Conservation (phyloP, 2,797 vertebrate species). For the Pseudochaenichthys georgianus region DNA sequence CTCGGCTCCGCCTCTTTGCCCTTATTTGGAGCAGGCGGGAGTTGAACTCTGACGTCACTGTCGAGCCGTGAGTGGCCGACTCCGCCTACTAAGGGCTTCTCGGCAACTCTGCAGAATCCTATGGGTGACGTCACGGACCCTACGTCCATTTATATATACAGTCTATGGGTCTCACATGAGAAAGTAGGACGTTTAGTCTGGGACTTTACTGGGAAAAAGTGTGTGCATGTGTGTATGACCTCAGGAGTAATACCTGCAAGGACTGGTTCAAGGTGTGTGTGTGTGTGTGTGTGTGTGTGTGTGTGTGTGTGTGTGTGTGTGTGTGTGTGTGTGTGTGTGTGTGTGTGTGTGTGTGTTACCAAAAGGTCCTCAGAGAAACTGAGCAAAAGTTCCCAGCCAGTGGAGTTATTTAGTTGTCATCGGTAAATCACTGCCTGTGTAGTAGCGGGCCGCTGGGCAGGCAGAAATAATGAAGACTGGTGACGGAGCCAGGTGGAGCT, state of each 20-base stretch:
- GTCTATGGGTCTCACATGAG: neutral
- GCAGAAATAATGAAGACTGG: slow-evolving; percentile 71
- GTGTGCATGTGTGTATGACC: slow-evolving; percentile 14
- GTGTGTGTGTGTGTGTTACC: slow-evolving; percentile 17
- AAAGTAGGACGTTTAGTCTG: slow-evolving; percentile 60
- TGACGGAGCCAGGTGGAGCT: slow-evolving; percentile 68
- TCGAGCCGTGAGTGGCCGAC: no score
- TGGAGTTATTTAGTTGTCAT: slow-evolving; percentile 66
- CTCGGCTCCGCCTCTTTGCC: no score
- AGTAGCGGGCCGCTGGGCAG: slow-evolving; percentile 64
- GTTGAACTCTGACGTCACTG: no score
- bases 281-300: slow-evolving; percentile 8
- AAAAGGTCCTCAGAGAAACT: slow-evolving; percentile 36
- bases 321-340: slow-evolving; percentile 11
- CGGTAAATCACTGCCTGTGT: slow-evolving; percentile 69
- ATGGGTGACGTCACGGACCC: no score
- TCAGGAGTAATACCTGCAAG: slow-evolving; percentile 15
- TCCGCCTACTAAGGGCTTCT: no score
- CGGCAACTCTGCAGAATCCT: no score
- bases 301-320: neutral
- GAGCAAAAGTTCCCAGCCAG: slow-evolving; percentile 48
- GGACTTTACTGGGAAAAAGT: slow-evolving; percentile 55
- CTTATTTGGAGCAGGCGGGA: no score
- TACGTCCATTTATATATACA: no score
- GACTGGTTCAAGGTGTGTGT: neutral